Percentiles rank a stretch among this genome's conserved stretches.
phyloP scores from a whole-genome alignment of 2,797 vertebrate species.

The Leptodactylus fallax region DNA sequence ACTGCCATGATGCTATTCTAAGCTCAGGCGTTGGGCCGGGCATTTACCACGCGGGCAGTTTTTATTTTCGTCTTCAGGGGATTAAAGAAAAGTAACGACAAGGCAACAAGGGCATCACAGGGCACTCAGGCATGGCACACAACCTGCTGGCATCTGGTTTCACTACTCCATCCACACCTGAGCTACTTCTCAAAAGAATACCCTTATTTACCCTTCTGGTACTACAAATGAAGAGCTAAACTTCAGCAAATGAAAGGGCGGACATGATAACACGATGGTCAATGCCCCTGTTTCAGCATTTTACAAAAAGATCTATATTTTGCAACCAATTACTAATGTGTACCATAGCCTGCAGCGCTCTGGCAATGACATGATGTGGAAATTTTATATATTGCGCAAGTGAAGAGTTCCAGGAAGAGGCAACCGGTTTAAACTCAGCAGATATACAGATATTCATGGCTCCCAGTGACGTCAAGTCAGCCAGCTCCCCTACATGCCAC shows the following conservation, averaged over 20 bases:
- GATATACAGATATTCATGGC: conserved; percentile 3
- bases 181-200: no score
- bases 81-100: conserved; percentile 29
- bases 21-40: neutral
- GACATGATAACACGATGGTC: no score
- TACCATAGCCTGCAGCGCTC: no score
- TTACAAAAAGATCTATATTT: no score
- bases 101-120: neutral
- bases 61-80: conserved; percentile 36
- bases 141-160: neutral
- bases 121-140: neutral
- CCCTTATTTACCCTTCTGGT: no score
- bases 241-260: no score
- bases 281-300: no score
- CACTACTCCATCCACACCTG: neutral
- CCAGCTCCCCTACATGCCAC: conserved; percentile 77
- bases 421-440: neutral
- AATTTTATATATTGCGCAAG: conserved; percentile 40
- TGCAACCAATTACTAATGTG: no score
- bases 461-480: conserved; percentile 63
- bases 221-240: no score
- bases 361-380: neutral
- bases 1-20: neutral
- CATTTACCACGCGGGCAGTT: neutral
- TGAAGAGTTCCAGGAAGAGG: conserved; percentile 42